Conservation (phyloP, 1,140 invertebrate genomes). For the Drosophila teissieri region DNA sequence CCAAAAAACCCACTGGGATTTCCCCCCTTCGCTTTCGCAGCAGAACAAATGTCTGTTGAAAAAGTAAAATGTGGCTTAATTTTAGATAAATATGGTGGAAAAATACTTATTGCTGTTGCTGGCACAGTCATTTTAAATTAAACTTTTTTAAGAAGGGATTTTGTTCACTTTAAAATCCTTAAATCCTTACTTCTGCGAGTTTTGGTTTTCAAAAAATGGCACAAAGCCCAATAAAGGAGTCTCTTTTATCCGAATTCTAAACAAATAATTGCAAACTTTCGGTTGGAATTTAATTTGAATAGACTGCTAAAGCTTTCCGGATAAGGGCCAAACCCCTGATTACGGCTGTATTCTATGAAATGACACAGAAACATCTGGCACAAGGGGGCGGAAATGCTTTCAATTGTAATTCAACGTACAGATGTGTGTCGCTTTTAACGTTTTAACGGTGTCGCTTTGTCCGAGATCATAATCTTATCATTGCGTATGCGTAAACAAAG, state of each 20-base stretch:
- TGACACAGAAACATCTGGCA: conserved; percentile 14
- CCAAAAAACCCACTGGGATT: conserved; percentile 25
- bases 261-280: too few relatives aligned
- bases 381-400: conserved; percentile 59
- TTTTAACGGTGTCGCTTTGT: background rate
- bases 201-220: too few relatives aligned
- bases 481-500: conserved; percentile 56
- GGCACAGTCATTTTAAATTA: too few relatives aligned
- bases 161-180: too few relatives aligned
- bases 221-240: too few relatives aligned
- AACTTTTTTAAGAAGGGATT: too few relatives aligned
- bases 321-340: conserved; percentile 1
- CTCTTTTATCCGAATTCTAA: too few relatives aligned
- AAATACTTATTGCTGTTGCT: too few relatives aligned
- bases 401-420: conserved; percentile 21
- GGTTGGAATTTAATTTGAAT: background rate
- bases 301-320: background rate
- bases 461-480: conserved; percentile 62
- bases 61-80: background rate
- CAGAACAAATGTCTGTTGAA: background rate
- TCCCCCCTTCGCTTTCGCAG: conserved; percentile 20
- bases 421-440: conserved; percentile 2
- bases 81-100: background rate
- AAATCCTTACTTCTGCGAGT: too few relatives aligned
- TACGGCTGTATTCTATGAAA: background rate